These are phyloP conservation scores for Anodontia alba DNA, from an alignment of 2,888 invertebrate genomes.

Conservation along the genomic window DNA sequence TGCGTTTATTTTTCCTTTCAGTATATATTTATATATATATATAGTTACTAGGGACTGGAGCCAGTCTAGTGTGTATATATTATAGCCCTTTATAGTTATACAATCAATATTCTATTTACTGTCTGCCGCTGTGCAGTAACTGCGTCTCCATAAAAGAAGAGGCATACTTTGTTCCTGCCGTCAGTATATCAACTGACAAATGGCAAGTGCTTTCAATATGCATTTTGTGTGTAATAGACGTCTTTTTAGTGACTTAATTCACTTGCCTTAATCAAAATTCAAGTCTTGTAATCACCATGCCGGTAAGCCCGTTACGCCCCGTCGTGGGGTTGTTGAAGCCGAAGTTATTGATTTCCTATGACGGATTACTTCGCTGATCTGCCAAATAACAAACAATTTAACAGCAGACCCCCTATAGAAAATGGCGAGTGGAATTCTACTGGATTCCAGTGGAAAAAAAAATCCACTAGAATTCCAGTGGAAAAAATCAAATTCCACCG, in stretches of 20 bases:
- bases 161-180: conserved; percentile 26
- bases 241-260: conserved; percentile 28
- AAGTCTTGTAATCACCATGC: conserved; percentile 42
- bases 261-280: conserved; percentile 26
- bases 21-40: no score
- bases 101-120: not conserved
- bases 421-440: no score
- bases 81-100: not conserved
- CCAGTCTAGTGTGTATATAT: no score
- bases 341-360: conserved; percentile 47
- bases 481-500: no score
- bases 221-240: conserved; percentile 41
- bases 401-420: no score
- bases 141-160: conserved; percentile 33
- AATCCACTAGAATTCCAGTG: no score
- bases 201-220: conserved; percentile 42
- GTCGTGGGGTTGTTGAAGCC: conserved; percentile 27
- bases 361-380: conserved; percentile 52
- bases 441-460: no score
- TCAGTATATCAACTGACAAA: conserved; percentile 51
- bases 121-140: conserved; percentile 30
- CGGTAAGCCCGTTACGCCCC: conserved; percentile 32
- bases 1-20: no score
- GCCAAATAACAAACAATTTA: conserved; percentile 39
- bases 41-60: no score